Conservation (phyloP, 2,888 invertebrate species). For the Scaptomyza polygonia region DNA sequence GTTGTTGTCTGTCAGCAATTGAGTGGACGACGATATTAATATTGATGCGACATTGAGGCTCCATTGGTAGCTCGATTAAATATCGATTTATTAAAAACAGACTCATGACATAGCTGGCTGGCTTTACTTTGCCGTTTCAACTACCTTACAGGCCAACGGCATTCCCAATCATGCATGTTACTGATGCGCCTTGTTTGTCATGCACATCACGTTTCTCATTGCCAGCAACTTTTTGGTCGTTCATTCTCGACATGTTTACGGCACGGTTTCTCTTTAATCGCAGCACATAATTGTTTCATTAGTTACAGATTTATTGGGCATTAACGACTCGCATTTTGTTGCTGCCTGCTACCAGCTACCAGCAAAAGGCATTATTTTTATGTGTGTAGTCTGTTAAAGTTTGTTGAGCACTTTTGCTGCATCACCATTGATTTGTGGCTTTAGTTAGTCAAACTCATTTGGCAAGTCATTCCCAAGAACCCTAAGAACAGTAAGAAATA, state of each 20-base stretch:
- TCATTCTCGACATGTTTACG: slow-evolving; percentile 50
- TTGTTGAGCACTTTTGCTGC: slow-evolving; percentile 52
- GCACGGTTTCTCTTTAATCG: slow-evolving; percentile 64
- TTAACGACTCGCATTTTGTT: slow-evolving; percentile 46
- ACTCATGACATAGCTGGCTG: slow-evolving; percentile 3
- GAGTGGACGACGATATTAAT: slow-evolving; percentile 54
- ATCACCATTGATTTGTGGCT: slow-evolving; percentile 25
- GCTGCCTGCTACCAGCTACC: neutral
- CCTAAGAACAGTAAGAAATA: neutral
- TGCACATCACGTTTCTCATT: slow-evolving; percentile 66
- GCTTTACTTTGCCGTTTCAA: neutral
- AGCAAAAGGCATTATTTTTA: slow-evolving; percentile 41
- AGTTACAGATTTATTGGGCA: slow-evolving; percentile 71
- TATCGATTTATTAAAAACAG: slow-evolving; percentile 72
- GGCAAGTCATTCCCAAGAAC: slow-evolving; percentile 8
- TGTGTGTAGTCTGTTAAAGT: slow-evolving; percentile 27
- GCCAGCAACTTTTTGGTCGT: slow-evolving; percentile 23
- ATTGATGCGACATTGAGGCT: slow-evolving; percentile 58
- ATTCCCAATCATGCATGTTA: slow-evolving; percentile 49
- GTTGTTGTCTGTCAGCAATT: slow-evolving; percentile 43
- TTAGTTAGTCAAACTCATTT: slow-evolving; percentile 8
- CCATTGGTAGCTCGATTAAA: slow-evolving; percentile 44
- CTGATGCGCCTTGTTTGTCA: slow-evolving; percentile 65
- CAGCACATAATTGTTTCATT: slow-evolving; percentile 77
- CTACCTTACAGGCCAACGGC: neutral